Evolutionary conservation across 2,113 vertebrate species (phyloP).

Genomic region (Nannobrachium achirus): DNA sequence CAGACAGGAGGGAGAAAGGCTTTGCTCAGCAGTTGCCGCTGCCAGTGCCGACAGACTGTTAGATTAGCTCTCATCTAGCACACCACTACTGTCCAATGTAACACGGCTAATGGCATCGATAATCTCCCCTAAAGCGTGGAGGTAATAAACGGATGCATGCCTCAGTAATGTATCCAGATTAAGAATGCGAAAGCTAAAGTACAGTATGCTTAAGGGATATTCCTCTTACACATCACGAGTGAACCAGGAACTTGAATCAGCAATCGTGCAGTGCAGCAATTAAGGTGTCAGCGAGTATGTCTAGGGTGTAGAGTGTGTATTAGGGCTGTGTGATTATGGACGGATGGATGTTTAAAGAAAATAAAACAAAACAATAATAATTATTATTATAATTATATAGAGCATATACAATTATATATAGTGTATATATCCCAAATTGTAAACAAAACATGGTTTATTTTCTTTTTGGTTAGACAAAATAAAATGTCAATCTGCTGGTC

Average conservation of each 20-base stretch:
- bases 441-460: no score
- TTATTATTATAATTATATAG: no score
- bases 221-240: slow-evolving; percentile 51
- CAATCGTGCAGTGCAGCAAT: neutral
- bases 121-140: slow-evolving; percentile 37
- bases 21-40: slow-evolving; percentile 67
- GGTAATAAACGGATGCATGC: slow-evolving; percentile 31
- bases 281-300: neutral
- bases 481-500: no score
- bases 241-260: slow-evolving; percentile 29
- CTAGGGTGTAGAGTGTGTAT: neutral
- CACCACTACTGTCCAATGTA: slow-evolving; percentile 49
- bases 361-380: no score
- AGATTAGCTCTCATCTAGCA: slow-evolving; percentile 50
- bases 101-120: slow-evolving; percentile 66
- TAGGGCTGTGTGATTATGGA: no score
- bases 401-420: no score
- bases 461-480: no score
- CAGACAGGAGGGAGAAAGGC: slow-evolving; percentile 43
- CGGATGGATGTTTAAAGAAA: no score
- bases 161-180: slow-evolving; percentile 58
- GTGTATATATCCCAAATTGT: no score
- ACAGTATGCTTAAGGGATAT: slow-evolving; percentile 48
- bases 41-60: slow-evolving; percentile 46
- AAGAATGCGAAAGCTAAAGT: no score